phyloP scores from a whole-genome alignment of 2,113 vertebrate species.

The Balaenoptera acutorostrata region DNA sequence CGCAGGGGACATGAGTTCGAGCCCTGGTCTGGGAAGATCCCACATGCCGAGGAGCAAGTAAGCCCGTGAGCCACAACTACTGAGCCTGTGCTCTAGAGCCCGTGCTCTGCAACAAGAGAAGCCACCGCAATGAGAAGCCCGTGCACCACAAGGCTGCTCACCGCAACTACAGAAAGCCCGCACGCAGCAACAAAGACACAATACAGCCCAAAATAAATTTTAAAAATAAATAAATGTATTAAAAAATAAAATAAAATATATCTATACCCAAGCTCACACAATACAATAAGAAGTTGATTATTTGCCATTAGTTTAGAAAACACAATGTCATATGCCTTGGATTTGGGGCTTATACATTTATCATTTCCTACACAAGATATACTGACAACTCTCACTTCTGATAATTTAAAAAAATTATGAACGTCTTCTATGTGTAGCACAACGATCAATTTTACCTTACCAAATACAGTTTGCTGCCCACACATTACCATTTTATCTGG shows the following conservation, averaged over 20 bases:
- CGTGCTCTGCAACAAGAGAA: no score
- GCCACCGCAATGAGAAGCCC: no score
- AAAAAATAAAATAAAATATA: no score
- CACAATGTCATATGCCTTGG: not conserved
- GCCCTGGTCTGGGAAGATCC: no score
- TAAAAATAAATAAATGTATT: no score
- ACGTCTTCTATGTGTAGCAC: conserved; percentile 57
- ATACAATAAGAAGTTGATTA: not conserved
- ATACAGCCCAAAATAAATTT: no score
- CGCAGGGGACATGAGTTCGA: no score
- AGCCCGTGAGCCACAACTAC: no score
- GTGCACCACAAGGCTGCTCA: accelerated
- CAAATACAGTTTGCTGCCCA: conserved; percentile 60
- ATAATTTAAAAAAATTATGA: conserved; percentile 46
- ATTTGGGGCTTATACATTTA: not conserved
- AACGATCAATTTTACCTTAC: conserved; percentile 66
- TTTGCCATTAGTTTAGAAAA: not conserved
- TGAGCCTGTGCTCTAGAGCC: accelerated
- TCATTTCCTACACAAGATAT: conserved; percentile 15
- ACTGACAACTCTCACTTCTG: not conserved
- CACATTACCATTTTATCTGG: conserved; percentile 56
- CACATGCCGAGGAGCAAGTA: no score
- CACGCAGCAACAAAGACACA: no score
- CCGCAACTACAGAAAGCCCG: no score
- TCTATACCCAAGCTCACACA: not conserved